Conservation (phyloP, 2,113 vertebrate species). For the Myrmecobius fasciatus region DNA sequence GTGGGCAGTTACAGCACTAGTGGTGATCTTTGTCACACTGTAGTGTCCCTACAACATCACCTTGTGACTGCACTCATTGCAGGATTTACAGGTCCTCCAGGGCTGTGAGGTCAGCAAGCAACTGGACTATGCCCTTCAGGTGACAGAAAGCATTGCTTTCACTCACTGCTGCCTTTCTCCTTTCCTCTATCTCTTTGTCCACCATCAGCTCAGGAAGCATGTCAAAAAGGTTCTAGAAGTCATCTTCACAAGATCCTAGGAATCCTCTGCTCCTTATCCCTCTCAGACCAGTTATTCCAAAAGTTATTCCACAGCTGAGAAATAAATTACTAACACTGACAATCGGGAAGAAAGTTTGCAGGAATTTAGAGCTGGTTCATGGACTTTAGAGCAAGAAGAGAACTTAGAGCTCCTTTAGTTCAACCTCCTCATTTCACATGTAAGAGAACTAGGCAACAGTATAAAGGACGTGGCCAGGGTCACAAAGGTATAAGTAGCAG, state of each 20-base stretch:
- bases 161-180: slow-evolving; percentile 86
- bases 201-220: slow-evolving; percentile 71
- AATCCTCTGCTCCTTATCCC: slow-evolving; percentile 55
- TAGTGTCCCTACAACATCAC: slow-evolving; percentile 87
- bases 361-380: too few species aligned
- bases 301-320: slow-evolving; percentile 29
- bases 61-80: slow-evolving; percentile 83
- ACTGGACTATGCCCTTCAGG: slow-evolving; percentile 84
- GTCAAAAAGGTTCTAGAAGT: slow-evolving; percentile 71
- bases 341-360: too few species aligned
- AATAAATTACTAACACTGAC: slow-evolving; percentile 60
- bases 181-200: slow-evolving; percentile 82
- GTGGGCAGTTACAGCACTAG: slow-evolving; percentile 71
- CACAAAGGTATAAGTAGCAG: too few species aligned
- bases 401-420: too few species aligned
- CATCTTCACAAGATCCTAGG: neutral
- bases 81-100: slow-evolving; percentile 79
- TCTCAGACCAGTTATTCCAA: slow-evolving; percentile 57
- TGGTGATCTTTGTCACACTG: slow-evolving; percentile 83
- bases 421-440: too few species aligned
- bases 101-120: slow-evolving; percentile 78
- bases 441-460: too few species aligned
- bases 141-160: slow-evolving; percentile 86
- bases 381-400: too few species aligned
- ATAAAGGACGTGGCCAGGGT: too few species aligned